Conservation (phyloP, 2,113 vertebrate genomes). For the Machaerirhynchus nigripectus region DNA sequence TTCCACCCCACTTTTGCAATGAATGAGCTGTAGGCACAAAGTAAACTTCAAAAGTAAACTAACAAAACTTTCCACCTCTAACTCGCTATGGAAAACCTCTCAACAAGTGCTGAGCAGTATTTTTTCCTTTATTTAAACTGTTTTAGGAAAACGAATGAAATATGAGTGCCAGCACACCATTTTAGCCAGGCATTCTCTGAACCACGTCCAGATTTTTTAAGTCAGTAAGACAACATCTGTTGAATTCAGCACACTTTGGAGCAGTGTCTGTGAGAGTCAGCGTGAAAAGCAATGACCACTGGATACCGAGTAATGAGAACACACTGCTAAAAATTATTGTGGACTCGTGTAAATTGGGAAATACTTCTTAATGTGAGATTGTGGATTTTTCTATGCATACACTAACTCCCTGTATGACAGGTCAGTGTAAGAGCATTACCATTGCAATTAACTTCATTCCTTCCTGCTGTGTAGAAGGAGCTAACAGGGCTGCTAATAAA, state of each 20-base stretch:
- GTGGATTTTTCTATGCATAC: background rate
- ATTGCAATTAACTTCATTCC: background rate
- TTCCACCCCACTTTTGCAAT: background rate
- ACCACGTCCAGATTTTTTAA: background rate
- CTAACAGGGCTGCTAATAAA: background rate
- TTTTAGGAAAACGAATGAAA: background rate
- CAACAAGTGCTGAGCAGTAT: background rate
- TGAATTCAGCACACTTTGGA: background rate
- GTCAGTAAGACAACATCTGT: background rate
- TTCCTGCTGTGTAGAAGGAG: background rate
- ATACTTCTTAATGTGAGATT: background rate
- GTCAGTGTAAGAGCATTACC: background rate
- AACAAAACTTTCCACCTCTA: background rate
- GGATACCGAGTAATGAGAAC: background rate
- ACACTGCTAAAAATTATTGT: background rate
- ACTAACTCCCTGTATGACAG: background rate
- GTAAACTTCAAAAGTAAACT: background rate
- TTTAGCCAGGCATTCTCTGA: background rate
- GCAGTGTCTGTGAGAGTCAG: background rate
- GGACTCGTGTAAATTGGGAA: background rate
- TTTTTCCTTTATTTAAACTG: background rate
- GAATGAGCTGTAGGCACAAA: background rate
- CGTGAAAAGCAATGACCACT: background rate
- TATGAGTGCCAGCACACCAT: background rate
- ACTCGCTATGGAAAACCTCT: background rate